These are phyloP conservation scores for Colistium nudipinnis DNA, from an alignment of 2,113 vertebrate species.

Conservation along the genomic window DNA sequence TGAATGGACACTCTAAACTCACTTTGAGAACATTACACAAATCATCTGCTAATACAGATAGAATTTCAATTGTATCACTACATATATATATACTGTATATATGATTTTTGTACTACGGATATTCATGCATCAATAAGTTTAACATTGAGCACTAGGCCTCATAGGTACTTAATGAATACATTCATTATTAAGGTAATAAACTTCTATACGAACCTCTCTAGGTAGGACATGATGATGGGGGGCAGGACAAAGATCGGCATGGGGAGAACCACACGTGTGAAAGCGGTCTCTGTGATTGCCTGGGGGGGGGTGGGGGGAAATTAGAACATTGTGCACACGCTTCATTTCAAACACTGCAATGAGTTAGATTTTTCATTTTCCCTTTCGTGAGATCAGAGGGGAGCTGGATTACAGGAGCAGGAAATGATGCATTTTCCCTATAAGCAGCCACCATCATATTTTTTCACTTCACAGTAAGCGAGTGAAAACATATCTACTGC, in stretches of 20 bases:
- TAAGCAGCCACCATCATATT: background rate
- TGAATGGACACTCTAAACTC: background rate
- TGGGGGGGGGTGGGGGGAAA: slow-evolving; percentile 71
- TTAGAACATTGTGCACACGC: slow-evolving; percentile 60
- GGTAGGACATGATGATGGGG: slow-evolving; percentile 95
- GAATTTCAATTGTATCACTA: no score
- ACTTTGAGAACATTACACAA: background rate
- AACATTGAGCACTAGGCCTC: no score
- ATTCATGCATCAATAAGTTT: no score
- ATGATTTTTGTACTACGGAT: no score
- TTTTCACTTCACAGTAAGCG: background rate
- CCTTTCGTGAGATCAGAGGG: slow-evolving; percentile 38
- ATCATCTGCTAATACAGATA: no score
- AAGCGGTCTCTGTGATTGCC: slow-evolving; percentile 95
- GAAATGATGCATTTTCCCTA: slow-evolving; percentile 10
- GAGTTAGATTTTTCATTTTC: slow-evolving; percentile 46
- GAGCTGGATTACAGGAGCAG: slow-evolving; percentile 21
- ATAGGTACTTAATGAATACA: background rate
- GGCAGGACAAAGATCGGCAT: slow-evolving; percentile 98
- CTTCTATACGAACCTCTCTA: slow-evolving; percentile 89
- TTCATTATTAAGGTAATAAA: background rate
- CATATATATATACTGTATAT: no score
- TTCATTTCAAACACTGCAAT: slow-evolving; percentile 41
- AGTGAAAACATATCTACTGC: slow-evolving; percentile 2
- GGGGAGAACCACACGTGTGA: slow-evolving; percentile 95